phyloP scores from a whole-genome alignment of 2,888 invertebrate genomes.

The Polydesmus complanatus region DNA sequence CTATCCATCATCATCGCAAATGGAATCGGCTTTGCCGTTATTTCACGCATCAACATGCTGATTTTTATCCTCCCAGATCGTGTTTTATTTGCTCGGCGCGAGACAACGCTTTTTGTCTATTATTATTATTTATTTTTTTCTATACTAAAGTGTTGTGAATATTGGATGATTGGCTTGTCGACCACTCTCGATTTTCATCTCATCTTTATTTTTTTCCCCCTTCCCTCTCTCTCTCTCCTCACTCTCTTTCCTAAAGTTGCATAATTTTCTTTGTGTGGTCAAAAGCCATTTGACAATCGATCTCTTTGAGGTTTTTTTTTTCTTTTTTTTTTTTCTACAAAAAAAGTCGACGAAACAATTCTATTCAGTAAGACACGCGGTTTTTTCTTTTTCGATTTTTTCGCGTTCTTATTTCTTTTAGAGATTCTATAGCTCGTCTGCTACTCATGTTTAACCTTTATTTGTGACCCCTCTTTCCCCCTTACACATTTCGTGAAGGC shows the following conservation, averaged over 20 bases:
- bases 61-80: neutral
- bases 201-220: too few relatives aligned
- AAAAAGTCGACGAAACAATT: neutral
- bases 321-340: neutral
- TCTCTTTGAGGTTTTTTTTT: neutral
- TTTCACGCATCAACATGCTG: too few relatives aligned
- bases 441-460: neutral
- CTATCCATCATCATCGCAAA: neutral
- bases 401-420: neutral
- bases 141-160: too few relatives aligned
- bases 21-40: too few relatives aligned
- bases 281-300: neutral
- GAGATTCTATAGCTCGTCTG: neutral
- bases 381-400: neutral
- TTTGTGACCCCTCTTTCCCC: neutral
- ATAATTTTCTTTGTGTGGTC: neutral
- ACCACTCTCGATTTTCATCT: too few relatives aligned
- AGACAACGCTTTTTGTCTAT: neutral
- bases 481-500: too few relatives aligned
- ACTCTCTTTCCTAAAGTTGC: too few relatives aligned
- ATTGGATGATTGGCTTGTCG: too few relatives aligned
- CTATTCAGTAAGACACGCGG: neutral
- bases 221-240: too few relatives aligned
- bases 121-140: too few relatives aligned
- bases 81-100: neutral